Conservation (phyloP, 2,888 invertebrate species). For the Ophonus ardosiacus region DNA sequence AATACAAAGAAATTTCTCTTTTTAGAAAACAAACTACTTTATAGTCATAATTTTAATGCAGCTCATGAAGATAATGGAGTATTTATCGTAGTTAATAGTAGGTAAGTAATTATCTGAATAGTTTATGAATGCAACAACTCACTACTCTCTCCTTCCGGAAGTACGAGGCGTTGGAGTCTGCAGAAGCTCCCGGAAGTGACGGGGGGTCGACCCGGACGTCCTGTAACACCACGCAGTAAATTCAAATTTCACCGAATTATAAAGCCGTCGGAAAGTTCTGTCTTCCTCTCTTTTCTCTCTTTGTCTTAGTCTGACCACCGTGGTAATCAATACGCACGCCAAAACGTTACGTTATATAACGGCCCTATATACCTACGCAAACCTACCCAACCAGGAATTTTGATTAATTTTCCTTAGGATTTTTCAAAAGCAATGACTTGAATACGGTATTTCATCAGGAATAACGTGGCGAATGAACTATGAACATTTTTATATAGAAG, state of each 20-base stretch:
- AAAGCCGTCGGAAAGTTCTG: slow-evolving; percentile 40
- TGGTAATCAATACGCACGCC: slow-evolving; percentile 21
- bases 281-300: slow-evolving; percentile 16
- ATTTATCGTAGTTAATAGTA: background rate
- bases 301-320: slow-evolving; percentile 4
- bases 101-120: background rate
- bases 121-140: slow-evolving; percentile 30
- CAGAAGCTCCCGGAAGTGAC: slow-evolving; percentile 15
- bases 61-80: background rate
- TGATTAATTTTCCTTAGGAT: slow-evolving; percentile 20
- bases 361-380: background rate
- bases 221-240: slow-evolving; percentile 40
- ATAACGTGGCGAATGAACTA: slow-evolving; percentile 1
- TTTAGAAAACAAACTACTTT: too few species aligned
- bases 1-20: too few species aligned
- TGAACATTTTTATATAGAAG: slow-evolving; percentile 1
- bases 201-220: slow-evolving; percentile 34
- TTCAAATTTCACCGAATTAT: slow-evolving; percentile 47
- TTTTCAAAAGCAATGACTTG: slow-evolving; percentile 6
- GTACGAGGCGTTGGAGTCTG: background rate
- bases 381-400: slow-evolving; percentile 20
- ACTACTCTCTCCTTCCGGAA: slow-evolving; percentile 2
- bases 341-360: slow-evolving; percentile 6
- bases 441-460: slow-evolving; percentile 12
- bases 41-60: background rate